phyloP scores from a whole-genome alignment of 2,888 invertebrate genomes.

The Periphyllus acericola region DNA sequence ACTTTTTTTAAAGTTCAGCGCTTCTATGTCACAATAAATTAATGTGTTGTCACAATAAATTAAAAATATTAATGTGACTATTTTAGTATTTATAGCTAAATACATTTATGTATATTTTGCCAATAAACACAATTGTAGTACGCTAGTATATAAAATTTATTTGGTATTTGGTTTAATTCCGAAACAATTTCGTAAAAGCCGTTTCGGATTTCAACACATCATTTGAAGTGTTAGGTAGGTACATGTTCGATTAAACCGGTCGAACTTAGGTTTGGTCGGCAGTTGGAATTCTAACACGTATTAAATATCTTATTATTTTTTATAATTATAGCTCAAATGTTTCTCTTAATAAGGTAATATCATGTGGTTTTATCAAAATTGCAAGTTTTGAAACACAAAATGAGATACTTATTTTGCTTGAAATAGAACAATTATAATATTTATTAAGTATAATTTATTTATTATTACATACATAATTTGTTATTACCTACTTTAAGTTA shows the following conservation, averaged over 20 bases:
- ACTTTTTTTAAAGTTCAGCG: too few relatives aligned
- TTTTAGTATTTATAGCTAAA: too few relatives aligned
- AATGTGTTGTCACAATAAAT: too few relatives aligned
- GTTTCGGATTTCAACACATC: too few relatives aligned
- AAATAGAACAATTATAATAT: background rate
- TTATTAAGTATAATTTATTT: background rate
- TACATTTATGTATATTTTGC: too few relatives aligned
- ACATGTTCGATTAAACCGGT: background rate
- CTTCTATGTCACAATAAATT: too few relatives aligned
- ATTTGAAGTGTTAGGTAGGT: too few relatives aligned
- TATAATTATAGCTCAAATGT: background rate
- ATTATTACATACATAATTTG: background rate
- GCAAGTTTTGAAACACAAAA: background rate
- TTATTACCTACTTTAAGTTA: background rate
- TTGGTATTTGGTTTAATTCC: too few relatives aligned
- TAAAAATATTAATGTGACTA: too few relatives aligned
- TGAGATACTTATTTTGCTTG: background rate
- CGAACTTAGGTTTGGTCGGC: background rate
- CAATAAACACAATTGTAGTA: too few relatives aligned
- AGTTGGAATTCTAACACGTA: background rate
- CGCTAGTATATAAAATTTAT: too few relatives aligned
- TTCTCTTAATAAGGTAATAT: background rate
- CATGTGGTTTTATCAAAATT: background rate
- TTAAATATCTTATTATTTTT: background rate
- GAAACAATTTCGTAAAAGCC: too few relatives aligned